Conservation (phyloP, 2,113 vertebrate species). For the Agapornis roseicollis region DNA sequence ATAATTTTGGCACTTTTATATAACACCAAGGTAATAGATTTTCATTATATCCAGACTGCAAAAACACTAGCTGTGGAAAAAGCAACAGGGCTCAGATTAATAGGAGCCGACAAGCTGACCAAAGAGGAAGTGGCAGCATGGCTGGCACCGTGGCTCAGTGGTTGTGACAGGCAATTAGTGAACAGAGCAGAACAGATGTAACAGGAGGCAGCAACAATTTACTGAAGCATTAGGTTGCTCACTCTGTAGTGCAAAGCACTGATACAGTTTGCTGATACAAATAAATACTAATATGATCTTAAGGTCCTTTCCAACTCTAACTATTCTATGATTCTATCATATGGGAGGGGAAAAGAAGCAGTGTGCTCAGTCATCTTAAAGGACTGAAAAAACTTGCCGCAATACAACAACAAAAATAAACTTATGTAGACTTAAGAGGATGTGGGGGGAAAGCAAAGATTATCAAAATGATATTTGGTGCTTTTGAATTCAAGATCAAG, state of each 20-base stretch:
- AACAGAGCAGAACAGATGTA: constrained; percentile 69
- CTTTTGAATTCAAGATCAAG: not conserved
- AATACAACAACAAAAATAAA: not conserved
- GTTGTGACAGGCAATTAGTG: constrained; percentile 79
- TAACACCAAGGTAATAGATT: constrained; percentile 65
- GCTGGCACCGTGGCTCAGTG: constrained; percentile 65
- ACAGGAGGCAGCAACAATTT: constrained; percentile 63
- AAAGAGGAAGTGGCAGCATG: constrained; percentile 76
- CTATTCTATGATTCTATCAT: too few relatives aligned
- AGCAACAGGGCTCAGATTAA: constrained; percentile 72
- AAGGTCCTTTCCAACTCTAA: too few relatives aligned
- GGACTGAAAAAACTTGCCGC: not conserved
- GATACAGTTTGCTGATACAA: constrained; percentile 56
- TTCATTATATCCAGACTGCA: constrained; percentile 54
- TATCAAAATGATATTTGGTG: not conserved
- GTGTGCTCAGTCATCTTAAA: not conserved
- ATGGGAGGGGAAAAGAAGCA: not conserved
- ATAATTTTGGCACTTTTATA: constrained; percentile 58
- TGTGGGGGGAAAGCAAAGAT: not conserved
- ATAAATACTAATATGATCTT: constrained; percentile 53
- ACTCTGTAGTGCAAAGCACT: constrained; percentile 12
- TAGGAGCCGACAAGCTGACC: constrained; percentile 75
- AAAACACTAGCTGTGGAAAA: constrained; percentile 55
- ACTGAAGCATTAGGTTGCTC: constrained; percentile 50
- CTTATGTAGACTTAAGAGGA: not conserved